Base-by-base conservation (phyloP, 2,888 invertebrate species). In the Scaptomyza polygonia region DNA sequence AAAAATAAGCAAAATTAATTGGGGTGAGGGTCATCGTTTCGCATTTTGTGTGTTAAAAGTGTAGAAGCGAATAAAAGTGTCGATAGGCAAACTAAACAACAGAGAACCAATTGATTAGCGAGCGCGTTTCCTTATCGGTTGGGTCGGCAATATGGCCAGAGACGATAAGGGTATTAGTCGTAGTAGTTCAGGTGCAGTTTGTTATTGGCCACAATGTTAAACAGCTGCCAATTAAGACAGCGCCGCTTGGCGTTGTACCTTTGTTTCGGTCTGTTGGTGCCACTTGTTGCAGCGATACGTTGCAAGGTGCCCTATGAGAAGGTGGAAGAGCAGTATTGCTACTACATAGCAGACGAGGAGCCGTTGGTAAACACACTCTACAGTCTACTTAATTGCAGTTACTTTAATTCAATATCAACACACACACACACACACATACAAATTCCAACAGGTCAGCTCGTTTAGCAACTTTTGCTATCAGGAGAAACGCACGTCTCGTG, bases 401-500 rank as follows among this genome's bases (percentile, higher is more conserved):
- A n/a, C n/a, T n/a, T n/a, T n/a, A n/a, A 0, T 9, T 8, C 18
- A 12, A 30, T 29, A 8, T 16, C 30, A 21, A 4, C 21, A 21
- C 21, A 21, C n/a, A n/a, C n/a, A n/a, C n/a, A n/a, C 8, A 30
- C 36, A 16, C 7, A 9, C 11, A 21, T 2, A 29, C 5, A 18
- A 47, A 27, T 9, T 11, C 29, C 11, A 5, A 0, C 12, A 83
- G 82, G 62, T 66, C 29, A 88, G 59, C 2, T 88, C 82, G 25
- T 83, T 83, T 32, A 81, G 81, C 57, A 74, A 86, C 47, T 66
- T 74, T 18, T 83, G 83, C 70, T 83, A 83, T 16, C 69, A 77
- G 68, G 88, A 83, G 5, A 83, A 81, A 54, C 65, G 81, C 4
- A 80, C 88, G 5, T 86, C 82, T 1, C 81, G 88, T n/a, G 67